Base-by-base conservation (phyloP, 2,888 invertebrate genomes). In the Agrenia bidenticulata region DNA sequence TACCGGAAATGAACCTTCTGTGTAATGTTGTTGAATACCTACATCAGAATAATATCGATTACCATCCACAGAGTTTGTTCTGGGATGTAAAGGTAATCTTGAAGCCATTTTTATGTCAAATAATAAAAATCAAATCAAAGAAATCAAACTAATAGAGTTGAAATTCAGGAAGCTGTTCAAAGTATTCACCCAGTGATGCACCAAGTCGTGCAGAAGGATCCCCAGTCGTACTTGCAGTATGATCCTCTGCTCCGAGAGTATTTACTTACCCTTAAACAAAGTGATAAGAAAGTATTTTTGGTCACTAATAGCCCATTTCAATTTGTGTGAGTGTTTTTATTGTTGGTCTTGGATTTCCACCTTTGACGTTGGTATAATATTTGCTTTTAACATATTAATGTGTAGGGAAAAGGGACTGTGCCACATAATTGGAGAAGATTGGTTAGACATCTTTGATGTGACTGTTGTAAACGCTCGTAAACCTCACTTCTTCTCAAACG, bases 291-390 rank as follows among this genome's bases (percentile, higher is more conserved):
- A 79, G 83, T 96, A 73, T 98, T 98, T 81, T 83, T 98, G 64
- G 94, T 99, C 15, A 97, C 98, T 11, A 98, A 98, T 80, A 96
- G 96, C 79, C 96, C 96, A 0, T 96, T 88, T 79, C 89, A 89
- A 77, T 98, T 98, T 84, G 95, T 94, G 94, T 91, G 83, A 87
- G 89, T 84, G 64, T 11, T 7, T 39, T 11, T 39, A 15, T 39
- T 11, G 7, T 39, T 7, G 39, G 9, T 39, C 15, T 39, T 39
- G 39, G 7, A 39, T 39, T 39, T 39, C 39, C n/a, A n/a, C n/a
- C n/a, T n/a, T n/a, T n/a, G n/a, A n/a, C n/a, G n/a, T n/a, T n/a
- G n/a, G n/a, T n/a, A n/a, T n/a, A 42, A 37, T 9, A 57, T 4
- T 15, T 49, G 37, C 23, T 45, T 27, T n/a, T 56, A 56, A 61